Evolutionary conservation across 2,797 vertebrate species (phyloP).

Genomic region (Columba guinea): DNA sequence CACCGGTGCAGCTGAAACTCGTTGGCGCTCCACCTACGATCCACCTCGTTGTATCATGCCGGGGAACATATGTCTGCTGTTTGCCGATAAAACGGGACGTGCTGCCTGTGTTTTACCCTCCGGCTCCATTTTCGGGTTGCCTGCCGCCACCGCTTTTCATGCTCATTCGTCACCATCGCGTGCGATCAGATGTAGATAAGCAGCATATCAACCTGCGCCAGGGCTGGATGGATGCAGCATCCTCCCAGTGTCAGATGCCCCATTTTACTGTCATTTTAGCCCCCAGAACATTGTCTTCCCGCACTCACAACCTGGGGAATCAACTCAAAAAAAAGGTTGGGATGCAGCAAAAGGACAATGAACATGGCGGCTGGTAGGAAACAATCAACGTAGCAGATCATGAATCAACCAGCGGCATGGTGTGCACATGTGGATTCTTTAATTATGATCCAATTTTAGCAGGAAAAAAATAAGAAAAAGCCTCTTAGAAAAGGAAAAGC

Average conservation of each 20-base stretch:
- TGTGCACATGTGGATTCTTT: neutral
- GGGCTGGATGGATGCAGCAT: neutral
- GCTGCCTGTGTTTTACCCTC: neutral
- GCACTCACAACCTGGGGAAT: neutral
- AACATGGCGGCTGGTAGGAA: neutral
- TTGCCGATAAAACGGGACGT: neutral
- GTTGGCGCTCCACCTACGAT: neutral
- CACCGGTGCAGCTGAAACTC: conserved; percentile 69
- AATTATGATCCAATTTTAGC: neutral
- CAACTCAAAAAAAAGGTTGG: neutral
- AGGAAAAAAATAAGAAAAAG: neutral
- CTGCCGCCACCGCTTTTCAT: neutral
- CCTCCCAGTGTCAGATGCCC: rapidly evolving
- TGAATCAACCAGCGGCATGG: neutral
- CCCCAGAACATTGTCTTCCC: neutral
- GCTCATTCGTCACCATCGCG: neutral
- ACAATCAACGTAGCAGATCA: neutral
- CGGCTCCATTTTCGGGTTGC: neutral
- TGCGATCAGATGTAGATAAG: neutral
- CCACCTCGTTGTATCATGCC: neutral
- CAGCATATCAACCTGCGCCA: neutral
- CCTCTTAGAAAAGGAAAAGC: neutral
- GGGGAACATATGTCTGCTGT: conserved; percentile 26
- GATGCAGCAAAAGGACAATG: neutral
- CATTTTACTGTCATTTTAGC: neutral